A percentile compares a stretch with the other conserved stretches of the same genome.
phyloP scores from a whole-genome alignment of 2,888 invertebrate genomes.

The Seira musarum region DNA sequence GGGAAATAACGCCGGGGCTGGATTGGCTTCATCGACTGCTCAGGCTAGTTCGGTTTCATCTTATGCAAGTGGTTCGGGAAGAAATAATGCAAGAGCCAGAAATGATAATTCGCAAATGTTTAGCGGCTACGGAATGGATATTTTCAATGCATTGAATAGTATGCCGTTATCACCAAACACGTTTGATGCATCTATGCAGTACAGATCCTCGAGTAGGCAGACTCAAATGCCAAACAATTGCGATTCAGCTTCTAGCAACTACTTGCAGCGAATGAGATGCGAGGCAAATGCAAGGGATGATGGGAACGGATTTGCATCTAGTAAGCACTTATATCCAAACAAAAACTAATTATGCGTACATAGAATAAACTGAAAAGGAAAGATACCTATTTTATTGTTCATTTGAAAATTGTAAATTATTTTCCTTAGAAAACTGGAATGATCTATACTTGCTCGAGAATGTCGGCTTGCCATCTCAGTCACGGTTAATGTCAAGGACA shows the following conservation, averaged over 20 bases:
- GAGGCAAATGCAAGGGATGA: conserved; percentile 55
- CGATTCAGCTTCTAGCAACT: conserved; percentile 48
- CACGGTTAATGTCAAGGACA: conserved; percentile 31
- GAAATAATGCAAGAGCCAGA: neutral
- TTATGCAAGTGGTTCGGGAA: conserved; percentile 10
- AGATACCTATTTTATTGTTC: neutral
- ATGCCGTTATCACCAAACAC: conserved; percentile 28
- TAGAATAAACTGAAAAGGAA: neutral
- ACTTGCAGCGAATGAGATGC: conserved; percentile 65
- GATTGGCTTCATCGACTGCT: neutral
- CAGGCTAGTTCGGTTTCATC: conserved; percentile 2
- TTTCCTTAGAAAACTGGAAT: conserved; percentile 52
- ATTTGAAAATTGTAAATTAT: neutral
- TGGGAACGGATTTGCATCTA: conserved; percentile 12
- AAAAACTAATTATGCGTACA: neutral
- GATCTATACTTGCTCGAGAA: conserved; percentile 43
- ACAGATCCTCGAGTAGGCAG: neutral
- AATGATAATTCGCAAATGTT: conserved; percentile 32
- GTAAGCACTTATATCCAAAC: conserved; percentile 17
- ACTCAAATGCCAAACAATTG: conserved; percentile 27
- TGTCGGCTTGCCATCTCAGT: conserved; percentile 28
- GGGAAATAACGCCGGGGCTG: neutral
- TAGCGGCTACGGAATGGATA: conserved; percentile 43
- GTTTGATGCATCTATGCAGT: conserved; percentile 25
- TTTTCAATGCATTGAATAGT: conserved; percentile 43